phyloP scores from a whole-genome alignment of 2,113 vertebrate genomes.

The Strigops habroptila region DNA sequence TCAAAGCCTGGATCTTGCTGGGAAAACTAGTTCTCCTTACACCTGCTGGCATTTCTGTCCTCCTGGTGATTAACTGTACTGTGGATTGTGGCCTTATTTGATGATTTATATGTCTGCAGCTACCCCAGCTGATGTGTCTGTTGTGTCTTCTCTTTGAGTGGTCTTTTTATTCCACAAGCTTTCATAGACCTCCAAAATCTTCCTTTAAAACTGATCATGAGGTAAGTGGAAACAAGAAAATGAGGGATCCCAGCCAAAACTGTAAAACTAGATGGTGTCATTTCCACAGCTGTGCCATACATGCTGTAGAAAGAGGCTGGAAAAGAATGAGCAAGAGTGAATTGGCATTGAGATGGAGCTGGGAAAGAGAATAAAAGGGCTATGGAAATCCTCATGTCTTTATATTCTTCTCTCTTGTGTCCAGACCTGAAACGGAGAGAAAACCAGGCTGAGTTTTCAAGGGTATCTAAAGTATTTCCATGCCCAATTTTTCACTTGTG shows the following conservation, averaged over 20 bases:
- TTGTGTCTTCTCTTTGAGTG: neutral
- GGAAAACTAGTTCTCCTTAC: neutral
- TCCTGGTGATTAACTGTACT: neutral
- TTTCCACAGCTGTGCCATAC: neutral
- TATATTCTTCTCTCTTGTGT: neutral
- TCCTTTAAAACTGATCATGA: neutral
- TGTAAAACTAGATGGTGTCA: neutral
- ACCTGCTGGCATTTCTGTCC: neutral
- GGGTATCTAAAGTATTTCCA: neutral
- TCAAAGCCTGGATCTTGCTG: neutral
- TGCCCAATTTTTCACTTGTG: neutral
- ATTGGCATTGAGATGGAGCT: neutral
- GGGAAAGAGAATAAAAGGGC: neutral
- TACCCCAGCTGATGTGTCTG: neutral
- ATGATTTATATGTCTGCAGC: neutral
- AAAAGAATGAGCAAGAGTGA: neutral
- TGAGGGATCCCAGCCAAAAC: neutral
- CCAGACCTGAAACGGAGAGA: neutral
- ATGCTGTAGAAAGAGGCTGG: neutral
- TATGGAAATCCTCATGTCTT: neutral
- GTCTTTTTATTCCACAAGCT: neutral
- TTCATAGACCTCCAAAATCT: neutral
- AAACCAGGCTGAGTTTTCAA: neutral
- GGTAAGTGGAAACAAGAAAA: neutral
- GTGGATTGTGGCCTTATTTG: neutral